Evolutionary conservation across 2,888 invertebrate genomes (phyloP), one percentile per base, ranked within the genome.

Genomic region (Euplagia quadripunctaria): DNA sequence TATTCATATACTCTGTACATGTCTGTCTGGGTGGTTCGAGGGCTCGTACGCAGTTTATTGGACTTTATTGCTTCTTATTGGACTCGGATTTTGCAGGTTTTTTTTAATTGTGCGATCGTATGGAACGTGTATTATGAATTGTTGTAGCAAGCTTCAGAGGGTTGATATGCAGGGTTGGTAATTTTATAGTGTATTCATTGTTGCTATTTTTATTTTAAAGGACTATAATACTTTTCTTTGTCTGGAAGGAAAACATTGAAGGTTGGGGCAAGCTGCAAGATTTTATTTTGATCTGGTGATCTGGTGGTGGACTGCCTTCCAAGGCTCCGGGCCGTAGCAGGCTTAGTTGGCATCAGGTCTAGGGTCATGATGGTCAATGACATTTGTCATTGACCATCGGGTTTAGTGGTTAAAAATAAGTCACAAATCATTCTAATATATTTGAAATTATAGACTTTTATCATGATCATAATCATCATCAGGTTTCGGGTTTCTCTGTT

Each of bases 31-130:
- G 49, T 78, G 72, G 51, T n/a, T 75, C 58, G 52, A 73, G 82
- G 72, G 79, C 70, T 77, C 67, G 64, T 77, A 82, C 67, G 51
- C 52, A 74, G 65, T 77, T 78, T 78, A 84, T 82, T 82, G 76
- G 75, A 63, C 71, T 84, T 79, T 84, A 83, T 84, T 83, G 76
- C 81, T 77, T 82, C 79, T 79, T 83, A 81, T 78, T 82, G 74
- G 64, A 72, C 74, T 31, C 63, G 70, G 68, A 79, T 74, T 75
- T 78, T 79, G 75, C 72, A 66, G 63, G 74, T 79, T 79, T 76
- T 78, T 75, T 77, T n/a, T 20, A 63, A 69, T 75, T 75, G 75
- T 66, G 51, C 66, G 43, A 52, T 69, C 64, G n/a, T 51, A 49
- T 41, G 64, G 64, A 74, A 68, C 51, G 42, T 46, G 46, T 64